Conservation (phyloP, 2,113 vertebrate genomes). For the Phycodurus eques region DNA sequence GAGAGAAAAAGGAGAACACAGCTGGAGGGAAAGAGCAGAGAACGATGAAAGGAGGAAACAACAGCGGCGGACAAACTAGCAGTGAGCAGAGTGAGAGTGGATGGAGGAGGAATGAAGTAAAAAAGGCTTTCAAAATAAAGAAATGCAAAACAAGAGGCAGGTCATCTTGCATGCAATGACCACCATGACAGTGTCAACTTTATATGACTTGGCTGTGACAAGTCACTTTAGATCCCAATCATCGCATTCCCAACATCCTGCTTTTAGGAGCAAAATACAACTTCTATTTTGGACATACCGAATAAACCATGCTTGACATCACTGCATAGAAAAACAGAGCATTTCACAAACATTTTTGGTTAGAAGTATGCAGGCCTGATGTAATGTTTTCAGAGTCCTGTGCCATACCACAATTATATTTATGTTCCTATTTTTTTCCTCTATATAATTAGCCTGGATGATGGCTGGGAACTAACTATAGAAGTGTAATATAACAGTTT, state of each 20-base stretch:
- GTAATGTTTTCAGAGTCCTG: not conserved
- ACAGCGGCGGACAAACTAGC: not conserved
- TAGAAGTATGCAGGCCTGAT: not conserved
- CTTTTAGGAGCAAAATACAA: too few relatives aligned
- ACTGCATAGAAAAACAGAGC: too few relatives aligned
- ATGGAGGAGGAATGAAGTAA: not conserved
- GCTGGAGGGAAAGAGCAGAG: slow-evolving; percentile 40
- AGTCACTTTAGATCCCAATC: not conserved
- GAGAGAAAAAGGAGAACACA: slow-evolving; percentile 50
- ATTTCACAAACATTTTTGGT: too few relatives aligned
- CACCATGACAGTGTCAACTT: not conserved
- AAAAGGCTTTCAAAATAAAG: not conserved
- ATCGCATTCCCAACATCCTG: not conserved
- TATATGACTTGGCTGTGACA: not conserved
- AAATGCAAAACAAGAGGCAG: not conserved
- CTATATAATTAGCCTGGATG: not conserved
- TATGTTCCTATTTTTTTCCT: not conserved
- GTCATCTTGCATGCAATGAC: not conserved
- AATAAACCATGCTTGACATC: too few relatives aligned
- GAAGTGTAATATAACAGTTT: not conserved
- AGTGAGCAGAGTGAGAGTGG: not conserved
- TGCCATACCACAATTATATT: not conserved
- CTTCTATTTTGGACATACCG: too few relatives aligned
- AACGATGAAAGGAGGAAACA: not conserved
- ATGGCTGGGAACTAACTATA: not conserved